Evolutionary conservation across 2,113 vertebrate species (phyloP).

Genomic region (Grammomys surdaster): DNA sequence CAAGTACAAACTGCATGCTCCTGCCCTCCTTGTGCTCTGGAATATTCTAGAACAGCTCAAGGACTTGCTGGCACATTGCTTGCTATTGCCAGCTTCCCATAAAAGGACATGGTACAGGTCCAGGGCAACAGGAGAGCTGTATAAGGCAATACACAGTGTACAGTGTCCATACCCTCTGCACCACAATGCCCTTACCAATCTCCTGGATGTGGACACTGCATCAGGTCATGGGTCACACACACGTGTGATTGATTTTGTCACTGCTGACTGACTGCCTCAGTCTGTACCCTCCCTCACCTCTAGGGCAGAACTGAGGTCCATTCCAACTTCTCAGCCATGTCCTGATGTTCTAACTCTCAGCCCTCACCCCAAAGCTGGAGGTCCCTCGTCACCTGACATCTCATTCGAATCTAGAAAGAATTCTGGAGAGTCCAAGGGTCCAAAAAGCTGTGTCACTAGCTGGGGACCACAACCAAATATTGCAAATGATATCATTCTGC

Average conservation of each 20-base stretch:
- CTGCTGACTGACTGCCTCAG: neutral
- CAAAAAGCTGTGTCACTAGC: neutral
- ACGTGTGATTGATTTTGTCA: neutral
- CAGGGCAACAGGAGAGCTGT: neutral
- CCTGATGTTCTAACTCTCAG: neutral
- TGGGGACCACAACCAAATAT: neutral
- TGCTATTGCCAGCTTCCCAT: neutral
- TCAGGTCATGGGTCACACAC: neutral
- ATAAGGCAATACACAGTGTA: fast-evolving
- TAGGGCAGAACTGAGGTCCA: neutral
- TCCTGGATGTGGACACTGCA: neutral
- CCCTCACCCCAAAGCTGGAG: neutral
- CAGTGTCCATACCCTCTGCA: neutral
- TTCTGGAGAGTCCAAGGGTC: neutral
- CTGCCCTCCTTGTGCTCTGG: neutral
- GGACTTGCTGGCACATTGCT: neutral
- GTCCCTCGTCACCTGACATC: neutral
- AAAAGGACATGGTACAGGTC: neutral
- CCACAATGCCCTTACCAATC: too few species aligned
- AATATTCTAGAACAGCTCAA: neutral
- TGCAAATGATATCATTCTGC: neutral
- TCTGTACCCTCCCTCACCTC: neutral
- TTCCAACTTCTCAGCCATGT: neutral
- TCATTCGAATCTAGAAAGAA: neutral
- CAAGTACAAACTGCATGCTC: neutral